Conservation (phyloP, 2,888 invertebrate species). For the Mermis nigrescens region DNA sequence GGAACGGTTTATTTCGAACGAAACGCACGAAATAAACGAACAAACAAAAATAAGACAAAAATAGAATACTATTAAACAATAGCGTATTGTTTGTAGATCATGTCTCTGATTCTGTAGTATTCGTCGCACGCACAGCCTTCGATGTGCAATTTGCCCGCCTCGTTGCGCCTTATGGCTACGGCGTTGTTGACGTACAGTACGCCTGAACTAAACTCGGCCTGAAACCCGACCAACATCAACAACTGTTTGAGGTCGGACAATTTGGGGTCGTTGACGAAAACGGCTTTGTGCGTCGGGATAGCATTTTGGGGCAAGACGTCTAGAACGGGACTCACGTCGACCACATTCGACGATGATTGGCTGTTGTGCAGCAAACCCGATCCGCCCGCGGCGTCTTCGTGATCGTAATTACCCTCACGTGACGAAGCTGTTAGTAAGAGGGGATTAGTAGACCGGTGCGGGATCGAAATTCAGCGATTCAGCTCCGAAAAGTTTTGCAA, state of each 20-base stretch:
- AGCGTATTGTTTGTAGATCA: slow-evolving; percentile 87
- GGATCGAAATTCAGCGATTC: no score
- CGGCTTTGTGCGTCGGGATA: slow-evolving; percentile 43
- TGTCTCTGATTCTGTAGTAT: slow-evolving; percentile 72
- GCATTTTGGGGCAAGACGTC: slow-evolving; percentile 20
- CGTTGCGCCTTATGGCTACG: slow-evolving; percentile 69
- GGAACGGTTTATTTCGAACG: no score
- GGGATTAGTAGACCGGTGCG: slow-evolving; percentile 17
- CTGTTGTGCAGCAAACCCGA: not conserved
- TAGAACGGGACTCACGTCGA: slow-evolving; percentile 17
- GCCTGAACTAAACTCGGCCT: slow-evolving; percentile 69
- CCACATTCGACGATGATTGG: slow-evolving; percentile 17
- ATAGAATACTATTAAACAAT: slow-evolving; percentile 63
- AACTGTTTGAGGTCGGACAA: slow-evolving; percentile 67
- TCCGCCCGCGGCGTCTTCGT: not conserved
- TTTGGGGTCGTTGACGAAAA: slow-evolving; percentile 78
- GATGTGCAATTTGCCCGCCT: slow-evolving; percentile 69
- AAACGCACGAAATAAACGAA: no score
- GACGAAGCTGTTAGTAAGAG: no score
- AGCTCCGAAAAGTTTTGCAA: no score
- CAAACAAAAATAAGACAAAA: no score
- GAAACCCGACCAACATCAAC: slow-evolving; percentile 29
- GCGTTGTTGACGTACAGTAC: slow-evolving; percentile 82
- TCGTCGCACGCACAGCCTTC: slow-evolving; percentile 86
- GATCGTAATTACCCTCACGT: no score